Evolutionary conservation across 2,797 vertebrate genomes (phyloP), one percentile per base, ranked within the genome.

Genomic region (Clarias laeviceps): DNA sequence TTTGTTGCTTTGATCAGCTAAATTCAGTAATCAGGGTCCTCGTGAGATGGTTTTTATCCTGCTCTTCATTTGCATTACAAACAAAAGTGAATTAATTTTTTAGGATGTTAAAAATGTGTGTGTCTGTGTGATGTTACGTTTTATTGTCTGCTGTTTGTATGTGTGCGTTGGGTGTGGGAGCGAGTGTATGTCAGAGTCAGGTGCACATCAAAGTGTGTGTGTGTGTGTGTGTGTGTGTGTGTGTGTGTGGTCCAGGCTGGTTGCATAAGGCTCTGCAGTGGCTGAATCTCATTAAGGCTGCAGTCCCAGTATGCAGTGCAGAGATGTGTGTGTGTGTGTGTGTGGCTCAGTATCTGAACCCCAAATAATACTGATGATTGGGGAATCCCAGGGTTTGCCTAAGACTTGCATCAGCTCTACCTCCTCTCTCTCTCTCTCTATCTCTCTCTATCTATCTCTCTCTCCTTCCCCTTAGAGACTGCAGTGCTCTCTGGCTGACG

Each of bases 201-300:
- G 76, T 34, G 27, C 73, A 76, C 50, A 57, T 54, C 45, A 54
- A 20, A 57, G 27, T 76, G 29, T 68, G 27, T 29, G 32, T 79
- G 61, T 64, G 34, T 14, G 68, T 27, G 69, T 45, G n/a, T n/a
- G n/a, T n/a, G n/a, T n/a, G 72, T 79, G 29, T 84, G 61, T 68
- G 76, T 45, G 83, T 56, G 76, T 70, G 62, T 68, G 85, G 85
- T 77, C 83, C 73, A 73, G 27, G 62, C 40, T 86, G 76, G 83
- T 90, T 90, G 87, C 82, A 76, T 89, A 90, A 91, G 76, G 56
- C 80, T 89, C 88, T 80, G 88, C 88, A 88, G 89, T 87, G 87
- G 82, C 84, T 88, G 88, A 86, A 90, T 90, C 64, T 91, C 89
- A 90, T 90, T 89, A 89, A 54, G 65, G 76, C 82, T 83, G 86